A percentile compares a stretch with the other conserved stretches of the same genome.
Evolutionary conservation across 1,140 invertebrate species (phyloP).

Genomic region (Brachystomella parvula): DNA sequence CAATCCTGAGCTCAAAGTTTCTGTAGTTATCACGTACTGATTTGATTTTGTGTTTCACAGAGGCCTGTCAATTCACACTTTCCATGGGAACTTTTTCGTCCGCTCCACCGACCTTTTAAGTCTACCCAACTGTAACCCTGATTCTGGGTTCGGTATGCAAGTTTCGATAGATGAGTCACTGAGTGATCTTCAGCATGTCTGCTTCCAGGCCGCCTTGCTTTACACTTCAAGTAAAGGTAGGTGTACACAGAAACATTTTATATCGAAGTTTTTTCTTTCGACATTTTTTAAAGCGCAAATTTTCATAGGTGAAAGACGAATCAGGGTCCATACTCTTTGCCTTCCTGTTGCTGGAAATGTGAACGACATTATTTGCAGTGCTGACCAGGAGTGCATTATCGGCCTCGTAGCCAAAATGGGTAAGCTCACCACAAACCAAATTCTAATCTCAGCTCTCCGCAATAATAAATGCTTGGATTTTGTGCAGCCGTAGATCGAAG

Average conservation of each 20-base stretch:
- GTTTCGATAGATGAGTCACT: constrained; percentile 87
- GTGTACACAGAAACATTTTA: neutral
- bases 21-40: neutral
- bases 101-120: constrained; percentile 93
- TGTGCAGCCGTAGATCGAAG: constrained; percentile 81
- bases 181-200: constrained; percentile 75
- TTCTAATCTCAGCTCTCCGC: neutral
- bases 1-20: neutral
- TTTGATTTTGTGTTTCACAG: constrained; percentile 41
- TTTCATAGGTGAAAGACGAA: constrained; percentile 77
- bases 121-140: constrained; percentile 95
- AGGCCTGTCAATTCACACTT: constrained; percentile 90
- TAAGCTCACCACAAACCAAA: constrained; percentile 42
- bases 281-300: neutral
- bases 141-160: constrained; percentile 97
- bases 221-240: constrained; percentile 95
- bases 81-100: constrained; percentile 99
- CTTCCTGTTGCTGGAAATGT: constrained; percentile 78
- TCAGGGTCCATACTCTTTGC: constrained; percentile 94
- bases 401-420: constrained; percentile 92
- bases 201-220: constrained; percentile 94
- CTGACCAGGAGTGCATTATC: constrained; percentile 92
- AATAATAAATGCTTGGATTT: constrained; percentile 33
- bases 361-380: constrained; percentile 75
- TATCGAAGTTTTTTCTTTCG: neutral